Evolutionary conservation across 2,888 invertebrate species (phyloP).

Genomic region (Drosophila dives): DNA sequence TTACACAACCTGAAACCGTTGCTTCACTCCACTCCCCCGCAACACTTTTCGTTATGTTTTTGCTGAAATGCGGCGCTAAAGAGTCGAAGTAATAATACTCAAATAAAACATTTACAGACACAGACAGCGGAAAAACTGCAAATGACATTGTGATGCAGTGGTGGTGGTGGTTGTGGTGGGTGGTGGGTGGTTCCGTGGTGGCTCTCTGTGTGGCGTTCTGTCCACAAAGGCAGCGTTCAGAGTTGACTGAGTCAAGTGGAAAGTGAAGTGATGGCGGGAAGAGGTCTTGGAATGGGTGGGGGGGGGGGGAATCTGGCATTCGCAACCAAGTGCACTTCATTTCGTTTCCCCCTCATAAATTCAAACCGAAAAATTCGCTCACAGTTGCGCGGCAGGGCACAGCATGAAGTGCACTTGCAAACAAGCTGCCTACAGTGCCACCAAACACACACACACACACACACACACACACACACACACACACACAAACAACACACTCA

Average conservation of each 20-base stretch:
- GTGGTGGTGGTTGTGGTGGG: conserved; percentile 10
- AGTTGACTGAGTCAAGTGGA: conserved; percentile 73
- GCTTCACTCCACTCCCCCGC: neutral
- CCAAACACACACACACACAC: conserved; percentile 17
- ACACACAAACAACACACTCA: conserved; percentile 1
- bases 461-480: conserved; percentile 8
- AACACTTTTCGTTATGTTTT: conserved; percentile 27
- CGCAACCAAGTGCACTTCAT: conserved; percentile 73
- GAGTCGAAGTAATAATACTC: conserved; percentile 77
- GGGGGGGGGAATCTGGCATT: conserved; percentile 6
- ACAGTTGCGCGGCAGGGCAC: conserved; percentile 29
- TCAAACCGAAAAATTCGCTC: conserved; percentile 72
- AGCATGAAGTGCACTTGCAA: conserved; percentile 59
- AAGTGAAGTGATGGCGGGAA: conserved; percentile 53
- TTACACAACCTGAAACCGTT: conserved; percentile 31
- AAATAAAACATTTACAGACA: conserved; percentile 76
- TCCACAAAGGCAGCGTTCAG: conserved; percentile 65
- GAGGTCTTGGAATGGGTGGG: neutral
- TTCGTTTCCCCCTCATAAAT: conserved; percentile 68
- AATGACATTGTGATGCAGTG: conserved; percentile 61
- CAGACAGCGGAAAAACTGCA: conserved; percentile 76
- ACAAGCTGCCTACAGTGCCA: conserved; percentile 65
- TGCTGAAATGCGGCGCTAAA: conserved; percentile 58
- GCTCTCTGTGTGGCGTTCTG: conserved; percentile 17
- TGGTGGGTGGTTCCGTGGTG: conserved; percentile 15